Evolutionary conservation across 2,797 vertebrate species (phyloP), one percentile per base, ranked within the genome.

Genomic region (Muraenolepis orangiensis): DNA sequence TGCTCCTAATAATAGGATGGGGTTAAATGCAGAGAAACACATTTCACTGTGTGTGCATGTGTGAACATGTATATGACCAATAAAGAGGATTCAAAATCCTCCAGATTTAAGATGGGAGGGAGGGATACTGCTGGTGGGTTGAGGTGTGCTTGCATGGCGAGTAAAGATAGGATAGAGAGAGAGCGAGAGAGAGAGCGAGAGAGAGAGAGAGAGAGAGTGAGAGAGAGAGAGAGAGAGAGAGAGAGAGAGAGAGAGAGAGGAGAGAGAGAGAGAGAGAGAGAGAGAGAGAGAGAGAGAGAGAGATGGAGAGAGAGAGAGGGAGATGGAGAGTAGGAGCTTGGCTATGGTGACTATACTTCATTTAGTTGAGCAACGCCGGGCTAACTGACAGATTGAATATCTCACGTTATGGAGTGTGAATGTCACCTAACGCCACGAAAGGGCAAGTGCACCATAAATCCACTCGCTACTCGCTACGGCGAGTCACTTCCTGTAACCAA

Each of bases 401-500:
- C 13, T 61, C 46, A 20, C 32, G 29, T 81, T 86, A 69, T 76
- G 69, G 66, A 70, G 42, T 85, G 31, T 68, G 61, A 31, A 74
- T 82, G 75, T 81, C 61, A 28, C 76, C 73, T 12, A 79, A 82
- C 81, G 20, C 14, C 29, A 77, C 82, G 29, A 81, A 84, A 82
- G 75, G 13, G 12, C 66, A 84, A 29, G 40, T 70, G 77, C 14
- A 67, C 73, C 28, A 70, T 12, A 81, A 36, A 78, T 68, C 36
- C 26, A 81, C n/a, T 46, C 51, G 20, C n/a, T n/a, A 7, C 51
- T 8, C 20, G 1, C 51, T 8, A 23, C 20, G 51, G 11, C 20
- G 46, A 57, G 51, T 57, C n/a, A 57, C 51, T 57, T 23, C 51
- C 51, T 8, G 20, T n/a, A n/a, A 57, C 51, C 51, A 2, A 23